Percentiles rank a stretch among this genome's conserved stretches.
These are phyloP conservation scores for Argyresthia albistria DNA, from an alignment of 2,888 invertebrate genomes.

Conservation along the genomic window DNA sequence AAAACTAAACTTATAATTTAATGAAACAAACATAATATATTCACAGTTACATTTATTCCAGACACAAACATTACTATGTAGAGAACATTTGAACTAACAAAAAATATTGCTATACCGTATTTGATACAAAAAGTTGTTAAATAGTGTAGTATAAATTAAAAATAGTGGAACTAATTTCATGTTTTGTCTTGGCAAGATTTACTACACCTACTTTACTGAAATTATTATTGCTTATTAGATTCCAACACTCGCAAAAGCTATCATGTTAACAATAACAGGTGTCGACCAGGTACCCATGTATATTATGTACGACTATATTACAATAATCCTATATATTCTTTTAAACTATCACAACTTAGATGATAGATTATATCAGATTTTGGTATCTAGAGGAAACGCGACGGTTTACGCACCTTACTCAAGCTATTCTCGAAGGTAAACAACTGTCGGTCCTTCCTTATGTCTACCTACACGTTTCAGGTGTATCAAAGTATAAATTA, in stretches of 20 bases:
- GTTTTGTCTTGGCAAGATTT: neutral
- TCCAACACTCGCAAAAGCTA: conserved; percentile 28
- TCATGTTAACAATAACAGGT: conserved; percentile 28
- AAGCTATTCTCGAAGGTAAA: too few species aligned
- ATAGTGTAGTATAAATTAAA: neutral
- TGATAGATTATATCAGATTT: neutral
- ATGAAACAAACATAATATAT: conserved; percentile 10
- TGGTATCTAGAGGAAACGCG: neutral
- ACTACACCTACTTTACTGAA: neutral
- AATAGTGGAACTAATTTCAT: neutral
- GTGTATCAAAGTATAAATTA: too few species aligned
- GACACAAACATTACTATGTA: conserved; percentile 25
- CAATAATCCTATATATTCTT: conserved; percentile 25
- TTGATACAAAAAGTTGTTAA: neutral
- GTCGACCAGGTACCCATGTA: conserved; percentile 30
- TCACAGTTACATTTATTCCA: conserved; percentile 24
- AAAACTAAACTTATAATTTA: conserved; percentile 8
- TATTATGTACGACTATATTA: too few species aligned
- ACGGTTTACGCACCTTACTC: too few species aligned
- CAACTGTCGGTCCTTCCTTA: too few species aligned
- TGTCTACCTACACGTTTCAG: too few species aligned
- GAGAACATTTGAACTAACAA: conserved; percentile 19
- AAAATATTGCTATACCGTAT: conserved; percentile 7
- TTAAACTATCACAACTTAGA: conserved; percentile 17
- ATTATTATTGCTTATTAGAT: conserved; percentile 8